A percentile compares a stretch with the other conserved stretches of the same genome.
Conservation (phyloP, 2,888 invertebrate genomes). For the Conus canariensis region DNA sequence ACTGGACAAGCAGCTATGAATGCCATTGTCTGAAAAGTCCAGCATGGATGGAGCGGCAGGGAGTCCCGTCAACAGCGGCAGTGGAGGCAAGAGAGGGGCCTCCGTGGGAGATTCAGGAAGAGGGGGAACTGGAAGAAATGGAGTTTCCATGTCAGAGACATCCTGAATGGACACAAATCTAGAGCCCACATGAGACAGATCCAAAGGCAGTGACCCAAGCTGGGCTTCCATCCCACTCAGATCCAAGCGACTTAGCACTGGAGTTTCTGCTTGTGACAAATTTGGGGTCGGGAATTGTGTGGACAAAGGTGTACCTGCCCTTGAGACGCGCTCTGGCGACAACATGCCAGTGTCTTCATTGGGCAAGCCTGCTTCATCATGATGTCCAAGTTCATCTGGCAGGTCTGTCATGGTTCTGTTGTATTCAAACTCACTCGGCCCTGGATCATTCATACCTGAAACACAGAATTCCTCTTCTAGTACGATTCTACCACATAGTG, state of each 20-base stretch:
- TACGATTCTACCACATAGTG: neutral
- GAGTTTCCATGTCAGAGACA: slow-evolving; percentile 19
- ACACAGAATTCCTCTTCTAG: neutral
- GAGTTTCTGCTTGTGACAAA: neutral
- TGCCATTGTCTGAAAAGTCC: slow-evolving; percentile 18
- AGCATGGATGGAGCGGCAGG: neutral
- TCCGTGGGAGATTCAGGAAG: slow-evolving; percentile 28
- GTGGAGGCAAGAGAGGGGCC: slow-evolving; percentile 23
- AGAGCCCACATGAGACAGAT: slow-evolving; percentile 8
- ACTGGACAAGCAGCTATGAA: slow-evolving; percentile 35
- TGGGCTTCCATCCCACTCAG: neutral
- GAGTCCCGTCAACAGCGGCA: slow-evolving; percentile 23
- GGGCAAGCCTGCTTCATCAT: neutral
- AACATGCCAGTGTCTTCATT: neutral
- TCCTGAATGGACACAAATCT: slow-evolving; percentile 25
- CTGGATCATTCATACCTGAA: slow-evolving; percentile 3
- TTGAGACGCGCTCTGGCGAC: neutral
- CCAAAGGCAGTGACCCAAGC: neutral
- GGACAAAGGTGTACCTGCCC: neutral
- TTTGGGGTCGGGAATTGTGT: neutral
- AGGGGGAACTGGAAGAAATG: slow-evolving; percentile 25
- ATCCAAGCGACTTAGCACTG: neutral
- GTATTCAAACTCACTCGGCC: neutral
- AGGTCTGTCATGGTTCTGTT: neutral
- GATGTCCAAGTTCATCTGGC: neutral